Evolutionary conservation across 1,140 invertebrate genomes (phyloP).

Genomic region (Orussus abietinus): DNA sequence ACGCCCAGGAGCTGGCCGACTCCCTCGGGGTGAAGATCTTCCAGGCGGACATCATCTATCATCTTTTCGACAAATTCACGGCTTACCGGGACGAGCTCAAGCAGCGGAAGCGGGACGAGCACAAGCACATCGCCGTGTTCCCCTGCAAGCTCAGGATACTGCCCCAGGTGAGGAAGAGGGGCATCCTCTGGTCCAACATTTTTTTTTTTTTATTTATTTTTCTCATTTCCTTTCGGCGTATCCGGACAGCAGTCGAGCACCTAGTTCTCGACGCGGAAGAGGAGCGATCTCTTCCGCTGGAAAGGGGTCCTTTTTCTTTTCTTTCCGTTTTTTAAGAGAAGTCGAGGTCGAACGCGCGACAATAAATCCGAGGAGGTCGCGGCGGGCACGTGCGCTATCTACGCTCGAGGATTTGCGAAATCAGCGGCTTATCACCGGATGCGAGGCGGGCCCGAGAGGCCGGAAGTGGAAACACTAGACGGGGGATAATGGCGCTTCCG

Average conservation of each 20-base stretch:
- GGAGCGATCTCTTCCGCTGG: too few species aligned
- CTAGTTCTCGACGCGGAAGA: too few species aligned
- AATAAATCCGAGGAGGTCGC: too few species aligned
- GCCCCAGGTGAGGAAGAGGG: slow-evolving; percentile 63
- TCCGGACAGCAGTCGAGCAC: too few species aligned
- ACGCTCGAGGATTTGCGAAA: slow-evolving; percentile 25
- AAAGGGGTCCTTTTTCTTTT: too few species aligned
- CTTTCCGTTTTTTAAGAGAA: too few species aligned
- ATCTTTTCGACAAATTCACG: slow-evolving; percentile 97
- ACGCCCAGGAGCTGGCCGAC: slow-evolving; percentile 97
- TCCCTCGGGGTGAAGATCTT: slow-evolving; percentile 93
- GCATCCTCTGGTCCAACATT: slow-evolving; percentile 9
- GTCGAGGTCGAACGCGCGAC: too few species aligned
- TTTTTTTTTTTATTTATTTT: slow-evolving; percentile 1
- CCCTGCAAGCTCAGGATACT: slow-evolving; percentile 90
- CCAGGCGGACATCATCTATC: slow-evolving; percentile 99
- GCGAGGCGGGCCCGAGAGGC: slow-evolving; percentile 13
- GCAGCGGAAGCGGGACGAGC: slow-evolving; percentile 88
- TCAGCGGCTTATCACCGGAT: slow-evolving; percentile 34
- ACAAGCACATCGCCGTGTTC: slow-evolving; percentile 96
- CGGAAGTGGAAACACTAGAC: too few species aligned
- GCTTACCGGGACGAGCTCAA: slow-evolving; percentile 93
- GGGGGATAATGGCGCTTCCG: too few species aligned
- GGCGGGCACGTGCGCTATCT: too few species aligned
- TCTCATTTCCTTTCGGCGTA: too few species aligned